Evolutionary conservation across 2,888 invertebrate species (phyloP), one percentile per base, ranked within the genome.

Genomic region (Xestia c-nigrum): DNA sequence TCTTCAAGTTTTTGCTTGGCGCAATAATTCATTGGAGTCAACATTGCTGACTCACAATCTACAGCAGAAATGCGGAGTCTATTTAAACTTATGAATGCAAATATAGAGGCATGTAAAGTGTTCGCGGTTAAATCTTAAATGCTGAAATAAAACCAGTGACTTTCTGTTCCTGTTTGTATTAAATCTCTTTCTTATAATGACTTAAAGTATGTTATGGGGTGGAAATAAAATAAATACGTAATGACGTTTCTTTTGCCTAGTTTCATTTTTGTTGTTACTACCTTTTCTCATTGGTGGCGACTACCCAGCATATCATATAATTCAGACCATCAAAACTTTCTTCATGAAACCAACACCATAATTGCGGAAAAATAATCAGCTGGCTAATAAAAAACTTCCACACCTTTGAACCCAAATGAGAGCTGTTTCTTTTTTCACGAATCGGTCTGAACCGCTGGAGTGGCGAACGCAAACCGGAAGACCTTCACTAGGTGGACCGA

Each of bases 41-140:
- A 83, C 69, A 72, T 65, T 71, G 57, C 47, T 70, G 61, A 55
- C 46, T 74, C 21, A 63, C 63, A 78, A 65, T 78, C 68, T 81
- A 40, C 43, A 73, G 59, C 21, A 63, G 61, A 57, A 72, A 61
- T 52, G 55, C 43, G n/a, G n/a, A 5, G 19, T 52, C 40, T 74
- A 72, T 78, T 82, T 76, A 68, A 77, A 80, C 68, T 80, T 83
- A 80, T 79, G 78, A 82, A 83, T 73, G 81, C 75, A 82, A 83
- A 86, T 71, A 72, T 65, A 50, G 47, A 59, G 12, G 16, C 7
- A 1, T 72, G 72, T 63, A 63, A 63, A 50, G 47, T 43, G 52
- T 72, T 67, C 65, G 7, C 76, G 61, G 76, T 66, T 50, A 43
- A 21, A 31, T 59, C 21, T 21, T 47, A 50, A 55, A 52, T 31